phyloP scores from a whole-genome alignment of 2,888 invertebrate genomes.

The Sinopyrophorus schimmeli region DNA sequence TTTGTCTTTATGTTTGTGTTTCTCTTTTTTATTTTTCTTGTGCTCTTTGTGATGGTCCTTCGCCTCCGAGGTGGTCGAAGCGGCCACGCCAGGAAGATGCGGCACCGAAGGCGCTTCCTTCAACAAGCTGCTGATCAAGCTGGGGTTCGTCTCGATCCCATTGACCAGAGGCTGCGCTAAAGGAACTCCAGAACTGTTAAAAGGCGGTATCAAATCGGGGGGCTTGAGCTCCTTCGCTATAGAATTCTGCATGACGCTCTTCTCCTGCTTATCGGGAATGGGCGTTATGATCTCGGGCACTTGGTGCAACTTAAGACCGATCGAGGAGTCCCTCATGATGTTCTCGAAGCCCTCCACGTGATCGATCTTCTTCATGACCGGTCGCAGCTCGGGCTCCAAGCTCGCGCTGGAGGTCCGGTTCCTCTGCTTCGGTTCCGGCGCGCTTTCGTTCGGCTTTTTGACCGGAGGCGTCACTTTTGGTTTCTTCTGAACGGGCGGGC shows the following conservation, averaged over 20 bases:
- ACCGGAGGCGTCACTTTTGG: constrained; percentile 37
- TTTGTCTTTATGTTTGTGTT: constrained; percentile 77
- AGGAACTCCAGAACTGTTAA: constrained; percentile 33
- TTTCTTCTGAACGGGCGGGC: constrained; percentile 52
- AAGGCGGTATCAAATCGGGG: constrained; percentile 55
- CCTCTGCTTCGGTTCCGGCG: constrained; percentile 45
- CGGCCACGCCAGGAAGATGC: constrained; percentile 40
- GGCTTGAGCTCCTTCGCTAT: constrained; percentile 55
- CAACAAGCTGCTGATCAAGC: constrained; percentile 69
- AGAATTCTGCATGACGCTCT: constrained; percentile 28
- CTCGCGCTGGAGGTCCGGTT: constrained; percentile 55
- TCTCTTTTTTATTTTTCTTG: constrained; percentile 74
- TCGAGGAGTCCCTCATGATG: constrained; percentile 59
- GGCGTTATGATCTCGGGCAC: constrained; percentile 48
- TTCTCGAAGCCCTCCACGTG: constrained; percentile 66
- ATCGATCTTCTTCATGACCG: constrained; percentile 66
- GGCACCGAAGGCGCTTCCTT: constrained; percentile 59
- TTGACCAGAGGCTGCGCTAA: constrained; percentile 56
- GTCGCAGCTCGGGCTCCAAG: constrained; percentile 65
- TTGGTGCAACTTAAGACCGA: constrained; percentile 49
- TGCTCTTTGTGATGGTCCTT: constrained; percentile 51
- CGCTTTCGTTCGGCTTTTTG: constrained; percentile 40
- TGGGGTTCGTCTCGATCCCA: constrained; percentile 73
- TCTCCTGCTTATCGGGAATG: constrained; percentile 40
- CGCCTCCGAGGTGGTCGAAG: constrained; percentile 48